These are phyloP conservation scores for Clarias platycephalus DNA, from an alignment of 2,797 vertebrate species.

Conservation along the genomic window DNA sequence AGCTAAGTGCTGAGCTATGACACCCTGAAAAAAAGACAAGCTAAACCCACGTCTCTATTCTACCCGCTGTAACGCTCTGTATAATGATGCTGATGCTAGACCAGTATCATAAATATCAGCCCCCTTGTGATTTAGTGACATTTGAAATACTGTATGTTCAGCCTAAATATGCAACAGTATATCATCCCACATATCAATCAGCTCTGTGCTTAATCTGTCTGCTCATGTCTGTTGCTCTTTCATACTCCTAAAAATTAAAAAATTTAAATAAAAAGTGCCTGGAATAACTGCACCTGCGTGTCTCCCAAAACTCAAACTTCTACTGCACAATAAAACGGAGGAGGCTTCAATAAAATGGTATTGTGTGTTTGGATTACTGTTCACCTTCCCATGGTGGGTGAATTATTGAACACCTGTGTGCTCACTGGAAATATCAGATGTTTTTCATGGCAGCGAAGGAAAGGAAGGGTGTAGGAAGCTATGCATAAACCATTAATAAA, in stretches of 20 bases:
- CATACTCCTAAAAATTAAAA: conserved; percentile 7
- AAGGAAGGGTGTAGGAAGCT: conserved; percentile 35
- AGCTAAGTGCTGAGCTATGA: not conserved
- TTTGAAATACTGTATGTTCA: conserved; percentile 1
- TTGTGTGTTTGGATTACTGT: conserved; percentile 57
- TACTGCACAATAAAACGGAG: conserved; percentile 48
- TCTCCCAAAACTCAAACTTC: conserved; percentile 51
- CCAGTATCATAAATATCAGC: conserved; percentile 5
- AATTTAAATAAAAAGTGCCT: conserved; percentile 9
- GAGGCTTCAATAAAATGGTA: conserved; percentile 53
- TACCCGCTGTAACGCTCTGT: not conserved
- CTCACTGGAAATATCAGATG: conserved; percentile 55
- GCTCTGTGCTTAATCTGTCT: conserved; percentile 40
- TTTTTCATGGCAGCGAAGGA: conserved; percentile 38
- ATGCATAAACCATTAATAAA: conserved; percentile 47
- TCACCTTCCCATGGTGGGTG: conserved; percentile 48
- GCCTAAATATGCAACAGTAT: not conserved
- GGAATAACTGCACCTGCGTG: conserved; percentile 50
- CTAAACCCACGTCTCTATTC: not conserved
- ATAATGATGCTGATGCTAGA: not conserved
- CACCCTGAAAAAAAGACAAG: not conserved
- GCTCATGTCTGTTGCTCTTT: conserved; percentile 17
- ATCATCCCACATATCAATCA: conserved; percentile 5
- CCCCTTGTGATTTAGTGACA: not conserved
- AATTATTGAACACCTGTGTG: conserved; percentile 59